Conservation (phyloP, 2,888 invertebrate genomes). For the Ennomos fuscantarius region DNA sequence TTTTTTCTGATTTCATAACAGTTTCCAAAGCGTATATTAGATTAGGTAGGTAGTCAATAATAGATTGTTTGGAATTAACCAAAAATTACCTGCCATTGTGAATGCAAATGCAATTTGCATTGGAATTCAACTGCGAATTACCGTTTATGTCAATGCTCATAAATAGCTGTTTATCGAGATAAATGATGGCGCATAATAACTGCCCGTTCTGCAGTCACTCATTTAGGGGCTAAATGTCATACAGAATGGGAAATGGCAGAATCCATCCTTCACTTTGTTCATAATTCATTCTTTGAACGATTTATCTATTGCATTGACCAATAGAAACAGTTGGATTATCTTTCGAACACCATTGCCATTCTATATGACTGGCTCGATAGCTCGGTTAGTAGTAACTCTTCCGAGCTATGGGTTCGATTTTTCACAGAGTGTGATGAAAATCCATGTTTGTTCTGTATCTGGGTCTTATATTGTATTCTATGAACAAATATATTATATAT, state of each 20-base stretch:
- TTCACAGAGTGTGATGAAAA: no score
- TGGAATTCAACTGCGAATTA: slow-evolving; percentile 20
- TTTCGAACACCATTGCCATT: no score
- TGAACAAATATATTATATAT: no score
- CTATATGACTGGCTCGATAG: no score
- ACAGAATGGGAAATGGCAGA: background rate
- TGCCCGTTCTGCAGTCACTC: background rate
- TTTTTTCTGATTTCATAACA: background rate
- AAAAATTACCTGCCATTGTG: slow-evolving; percentile 22
- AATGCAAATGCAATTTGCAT: slow-evolving; percentile 23
- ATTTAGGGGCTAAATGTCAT: slow-evolving; percentile 8
- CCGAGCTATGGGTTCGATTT: no score
- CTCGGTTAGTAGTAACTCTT: no score
- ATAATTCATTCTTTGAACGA: no score
- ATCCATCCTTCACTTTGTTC: no score
- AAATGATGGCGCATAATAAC: slow-evolving; percentile 1
- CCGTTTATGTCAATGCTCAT: slow-evolving; percentile 16
- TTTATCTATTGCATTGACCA: no score
- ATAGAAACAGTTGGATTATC: no score
- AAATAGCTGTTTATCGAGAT: slow-evolving; percentile 8
- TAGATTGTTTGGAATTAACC: slow-evolving; percentile 16
- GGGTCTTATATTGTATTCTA: no score
- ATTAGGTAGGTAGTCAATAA: slow-evolving; percentile 14
- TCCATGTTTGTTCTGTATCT: no score
- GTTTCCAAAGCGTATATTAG: background rate